phyloP scores from a whole-genome alignment of 2,797 vertebrate genomes.

The Bucorvus abyssinicus region DNA sequence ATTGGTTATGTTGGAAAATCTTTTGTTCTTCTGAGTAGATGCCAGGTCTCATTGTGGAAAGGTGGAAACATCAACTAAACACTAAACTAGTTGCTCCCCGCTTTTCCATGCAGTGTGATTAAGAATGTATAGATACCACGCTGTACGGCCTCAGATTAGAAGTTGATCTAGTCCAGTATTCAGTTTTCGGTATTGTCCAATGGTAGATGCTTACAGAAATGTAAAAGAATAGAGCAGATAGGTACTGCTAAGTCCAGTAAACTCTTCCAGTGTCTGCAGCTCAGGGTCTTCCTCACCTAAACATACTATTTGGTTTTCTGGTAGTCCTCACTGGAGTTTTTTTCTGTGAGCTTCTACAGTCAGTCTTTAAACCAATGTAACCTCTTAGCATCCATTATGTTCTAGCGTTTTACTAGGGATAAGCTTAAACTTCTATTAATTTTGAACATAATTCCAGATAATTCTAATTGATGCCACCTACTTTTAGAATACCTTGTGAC shows the following conservation, averaged over 20 bases:
- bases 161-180: background rate
- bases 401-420: background rate
- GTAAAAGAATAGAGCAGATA: background rate
- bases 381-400: background rate
- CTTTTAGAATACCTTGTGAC: background rate
- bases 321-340: background rate
- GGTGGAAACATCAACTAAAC: background rate
- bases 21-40: background rate
- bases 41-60: background rate
- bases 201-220: background rate
- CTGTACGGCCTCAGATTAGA: background rate
- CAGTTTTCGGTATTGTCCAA: background rate
- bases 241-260: background rate
- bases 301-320: background rate
- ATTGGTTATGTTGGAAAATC: background rate
- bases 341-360: background rate
- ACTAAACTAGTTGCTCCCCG: rapidly evolving
- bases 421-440: background rate
- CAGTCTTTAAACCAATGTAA: background rate
- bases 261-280: background rate
- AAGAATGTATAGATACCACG: background rate
- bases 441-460: background rate
- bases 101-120: background rate
- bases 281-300: background rate
- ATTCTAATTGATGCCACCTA: background rate